phyloP scores from a whole-genome alignment of 37 sponge, comb jelly and placozoan species.

The Petrosia ficiformis region DNA sequence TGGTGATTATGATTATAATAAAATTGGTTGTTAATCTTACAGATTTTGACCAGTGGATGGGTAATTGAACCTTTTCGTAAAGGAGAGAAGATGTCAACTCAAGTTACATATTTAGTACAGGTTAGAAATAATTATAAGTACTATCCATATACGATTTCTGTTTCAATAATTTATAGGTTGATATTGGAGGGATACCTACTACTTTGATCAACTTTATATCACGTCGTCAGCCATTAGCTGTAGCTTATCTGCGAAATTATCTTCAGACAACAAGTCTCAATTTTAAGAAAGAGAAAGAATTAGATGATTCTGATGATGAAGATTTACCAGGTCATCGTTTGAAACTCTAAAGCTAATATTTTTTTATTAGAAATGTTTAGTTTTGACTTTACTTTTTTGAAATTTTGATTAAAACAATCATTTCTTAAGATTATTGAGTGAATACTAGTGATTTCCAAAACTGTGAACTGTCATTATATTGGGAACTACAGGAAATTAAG shows the following conservation, averaged over 20 bases:
- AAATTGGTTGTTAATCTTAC: neutral
- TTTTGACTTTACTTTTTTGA: neutral
- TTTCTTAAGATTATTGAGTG: too few species aligned
- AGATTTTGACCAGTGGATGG: conserved; percentile 81
- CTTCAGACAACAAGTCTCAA: conserved; percentile 17
- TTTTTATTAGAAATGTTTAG: neutral
- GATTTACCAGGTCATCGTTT: too few species aligned
- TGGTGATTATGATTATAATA: neutral
- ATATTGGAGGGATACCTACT: conserved; percentile 61
- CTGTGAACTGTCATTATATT: too few species aligned
- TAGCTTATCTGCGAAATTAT: conserved; percentile 81
- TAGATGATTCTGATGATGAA: too few species aligned
- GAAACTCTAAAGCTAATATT: too few species aligned
- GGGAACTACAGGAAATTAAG: too few species aligned
- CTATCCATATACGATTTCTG: neutral
- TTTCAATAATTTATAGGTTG: conserved; percentile 44
- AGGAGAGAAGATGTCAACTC: conserved; percentile 13
- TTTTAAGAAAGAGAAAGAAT: too few species aligned
- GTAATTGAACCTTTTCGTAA: conserved; percentile 49
- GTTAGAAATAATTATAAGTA: conserved; percentile 8
- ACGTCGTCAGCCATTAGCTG: conserved; percentile 75
- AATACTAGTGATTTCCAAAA: too few species aligned
- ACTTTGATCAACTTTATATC: conserved; percentile 58
- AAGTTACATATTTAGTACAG: conserved; percentile 69
- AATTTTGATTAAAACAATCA: neutral